These are phyloP conservation scores for Erpobdella octoculata DNA, from an alignment of 2,888 invertebrate genomes.

Conservation along the genomic window DNA sequence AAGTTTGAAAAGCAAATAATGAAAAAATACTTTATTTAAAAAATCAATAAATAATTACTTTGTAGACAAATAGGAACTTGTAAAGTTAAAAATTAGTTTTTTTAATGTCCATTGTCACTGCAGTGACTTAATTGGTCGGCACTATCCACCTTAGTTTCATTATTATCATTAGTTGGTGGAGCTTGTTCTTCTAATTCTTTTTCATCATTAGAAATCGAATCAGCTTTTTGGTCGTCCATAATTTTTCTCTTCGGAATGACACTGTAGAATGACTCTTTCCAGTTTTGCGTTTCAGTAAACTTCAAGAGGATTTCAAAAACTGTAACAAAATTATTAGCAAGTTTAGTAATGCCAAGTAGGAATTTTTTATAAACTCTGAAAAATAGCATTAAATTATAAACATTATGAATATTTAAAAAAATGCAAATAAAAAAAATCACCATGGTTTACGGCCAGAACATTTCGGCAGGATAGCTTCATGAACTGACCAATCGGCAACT, in stretches of 20 bases:
- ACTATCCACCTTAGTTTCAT: background rate
- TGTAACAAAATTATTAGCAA: slow-evolving; percentile 37
- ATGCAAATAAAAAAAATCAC: slow-evolving; percentile 36
- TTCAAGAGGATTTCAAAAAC: slow-evolving; percentile 55
- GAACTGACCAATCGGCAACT: slow-evolving; percentile 79
- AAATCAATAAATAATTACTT: too few relatives aligned
- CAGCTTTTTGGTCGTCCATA: background rate
- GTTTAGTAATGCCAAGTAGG: background rate
- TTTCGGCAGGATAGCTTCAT: slow-evolving; percentile 83
- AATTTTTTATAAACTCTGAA: background rate
- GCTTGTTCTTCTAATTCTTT: background rate
- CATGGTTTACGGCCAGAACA: slow-evolving; percentile 91
- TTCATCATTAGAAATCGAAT: background rate
- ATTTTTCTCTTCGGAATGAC: slow-evolving; percentile 51
- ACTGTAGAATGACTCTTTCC: slow-evolving; percentile 50
- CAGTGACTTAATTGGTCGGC: too few relatives aligned
- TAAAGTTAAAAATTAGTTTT: too few relatives aligned
- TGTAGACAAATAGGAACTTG: too few relatives aligned
- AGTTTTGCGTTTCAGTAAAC: slow-evolving; percentile 50
- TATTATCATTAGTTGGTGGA: slow-evolving; percentile 5
- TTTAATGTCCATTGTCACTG: too few relatives aligned
- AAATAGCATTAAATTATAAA: background rate
- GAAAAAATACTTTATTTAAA: background rate
- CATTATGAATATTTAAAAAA: background rate
- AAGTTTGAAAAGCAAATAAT: background rate